These are phyloP conservation scores for Solenopsis fugax DNA, from an alignment of 1,140 invertebrate species.

Conservation along the genomic window DNA sequence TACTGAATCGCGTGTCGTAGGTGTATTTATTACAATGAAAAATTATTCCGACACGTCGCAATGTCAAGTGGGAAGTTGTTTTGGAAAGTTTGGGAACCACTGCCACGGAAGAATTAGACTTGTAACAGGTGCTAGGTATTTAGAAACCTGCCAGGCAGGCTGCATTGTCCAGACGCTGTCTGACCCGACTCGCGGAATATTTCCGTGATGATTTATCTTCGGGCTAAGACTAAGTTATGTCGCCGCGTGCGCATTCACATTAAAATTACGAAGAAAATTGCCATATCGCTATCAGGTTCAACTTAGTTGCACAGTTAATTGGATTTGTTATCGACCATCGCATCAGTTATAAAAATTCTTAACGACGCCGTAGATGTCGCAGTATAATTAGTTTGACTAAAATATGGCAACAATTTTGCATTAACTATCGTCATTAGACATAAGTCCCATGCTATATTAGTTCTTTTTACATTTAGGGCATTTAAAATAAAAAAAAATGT, in stretches of 20 bases:
- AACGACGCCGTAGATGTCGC: not conserved
- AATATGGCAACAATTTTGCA: not conserved
- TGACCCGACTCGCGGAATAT: conserved; percentile 47
- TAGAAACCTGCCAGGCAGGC: conserved; percentile 51
- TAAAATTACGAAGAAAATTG: conserved; percentile 13
- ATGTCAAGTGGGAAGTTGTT: too few species aligned
- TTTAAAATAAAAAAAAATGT: conserved; percentile 3
- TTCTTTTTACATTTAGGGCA: not conserved
- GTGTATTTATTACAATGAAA: not conserved
- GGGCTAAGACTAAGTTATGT: not conserved
- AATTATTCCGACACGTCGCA: not conserved
- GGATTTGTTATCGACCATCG: not conserved
- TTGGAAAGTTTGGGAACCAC: conserved; percentile 39
- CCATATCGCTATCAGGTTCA: not conserved
- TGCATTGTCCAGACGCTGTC: conserved; percentile 55
- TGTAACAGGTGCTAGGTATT: conserved; percentile 53
- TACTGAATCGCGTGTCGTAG: not conserved
- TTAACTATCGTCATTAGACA: not conserved
- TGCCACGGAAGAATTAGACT: conserved; percentile 52
- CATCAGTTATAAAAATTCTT: conserved; percentile 14
- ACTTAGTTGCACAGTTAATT: conserved; percentile 13
- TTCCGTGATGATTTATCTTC: conserved; percentile 39
- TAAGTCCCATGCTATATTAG: not conserved
- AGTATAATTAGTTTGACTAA: not conserved
- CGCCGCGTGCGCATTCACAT: not conserved